Evolutionary conservation across 2,797 vertebrate genomes (phyloP), one percentile per base, ranked within the genome.

Genomic region (Sorex maritimensis): DNA sequence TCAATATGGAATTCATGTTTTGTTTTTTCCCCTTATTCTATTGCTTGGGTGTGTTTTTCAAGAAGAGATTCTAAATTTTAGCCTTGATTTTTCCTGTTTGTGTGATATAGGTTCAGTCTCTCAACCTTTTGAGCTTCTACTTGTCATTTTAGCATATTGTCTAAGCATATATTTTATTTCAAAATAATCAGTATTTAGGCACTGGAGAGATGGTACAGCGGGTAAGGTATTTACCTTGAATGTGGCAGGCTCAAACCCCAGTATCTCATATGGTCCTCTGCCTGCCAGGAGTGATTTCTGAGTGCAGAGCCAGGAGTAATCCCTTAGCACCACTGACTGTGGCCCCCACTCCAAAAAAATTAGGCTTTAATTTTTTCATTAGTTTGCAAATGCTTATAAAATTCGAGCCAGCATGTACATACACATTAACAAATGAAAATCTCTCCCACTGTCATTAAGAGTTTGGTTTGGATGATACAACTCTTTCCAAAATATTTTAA

Each of bases 41-140:
- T 52, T 52, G 10, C 68, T 80, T 68, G 71, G 26, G 14, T 41
- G 3, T 49, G 8, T 69, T 88, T 94, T 90, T 88, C 21, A 91
- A 85, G 69, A 87, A 58, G 30, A 83, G 23, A 85, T 78, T n/a
- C 74, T 92, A 55, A 52, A 73, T 90, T 87, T 92, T 84, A 81
- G 55, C 44, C 23, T 90, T 88, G 61, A 88, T 74, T 63, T 81
- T 82, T 77, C 63, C 34, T 89, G 10, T 92, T 86, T 91, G 30
- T 89, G 34, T 77, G 34, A 74, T 28, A 46, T 78, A 81, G 24
- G 24, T 86, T 8, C 81, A 84, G 46, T 81, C n/a, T 73, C 46
- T 68, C 73, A 83, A 19, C 77, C 28, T 82, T 79, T 93, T 83
- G 41, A 85, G 38, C 13, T 46, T 24, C 58, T 68, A 24, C 46